phyloP scores from a whole-genome alignment of 2,888 invertebrate species.

The Nineta flava region DNA sequence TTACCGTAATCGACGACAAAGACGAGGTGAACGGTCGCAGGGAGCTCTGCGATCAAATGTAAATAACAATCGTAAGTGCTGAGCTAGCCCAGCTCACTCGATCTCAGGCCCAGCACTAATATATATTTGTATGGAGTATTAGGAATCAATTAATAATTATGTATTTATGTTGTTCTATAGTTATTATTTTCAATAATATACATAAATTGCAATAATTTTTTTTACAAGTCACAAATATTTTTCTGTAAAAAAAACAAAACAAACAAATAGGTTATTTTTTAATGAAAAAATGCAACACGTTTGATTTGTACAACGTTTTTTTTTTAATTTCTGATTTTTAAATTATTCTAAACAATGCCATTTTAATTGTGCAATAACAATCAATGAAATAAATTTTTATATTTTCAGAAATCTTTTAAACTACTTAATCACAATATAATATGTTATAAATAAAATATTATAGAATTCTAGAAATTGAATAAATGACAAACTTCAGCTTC shows the following conservation, averaged over 20 bases:
- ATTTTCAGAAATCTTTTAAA: too few relatives aligned
- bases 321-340: too few relatives aligned
- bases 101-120: constrained; percentile 8
- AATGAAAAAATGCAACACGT: not conserved
- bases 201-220: not conserved
- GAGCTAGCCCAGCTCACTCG: constrained; percentile 13
- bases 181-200: not conserved
- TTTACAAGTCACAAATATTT: not conserved
- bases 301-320: too few relatives aligned
- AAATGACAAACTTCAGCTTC: too few relatives aligned
- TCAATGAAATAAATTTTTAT: too few relatives aligned
- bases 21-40: constrained; percentile 29
- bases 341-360: too few relatives aligned
- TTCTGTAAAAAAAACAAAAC: not conserved
- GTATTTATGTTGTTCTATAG: not conserved
- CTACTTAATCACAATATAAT: too few relatives aligned
- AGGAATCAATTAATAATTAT: not conserved
- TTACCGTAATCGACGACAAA: constrained; percentile 27
- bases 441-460: too few relatives aligned
- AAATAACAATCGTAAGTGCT: constrained; percentile 37
- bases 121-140: not conserved
- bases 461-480: too few relatives aligned
- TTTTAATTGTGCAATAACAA: too few relatives aligned
- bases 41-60: constrained; percentile 30
- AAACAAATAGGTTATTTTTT: not conserved